A percentile compares a stretch with the other conserved stretches of the same genome.
Conservation (phyloP, 2,888 invertebrate genomes). For the Tiphia femorata region DNA sequence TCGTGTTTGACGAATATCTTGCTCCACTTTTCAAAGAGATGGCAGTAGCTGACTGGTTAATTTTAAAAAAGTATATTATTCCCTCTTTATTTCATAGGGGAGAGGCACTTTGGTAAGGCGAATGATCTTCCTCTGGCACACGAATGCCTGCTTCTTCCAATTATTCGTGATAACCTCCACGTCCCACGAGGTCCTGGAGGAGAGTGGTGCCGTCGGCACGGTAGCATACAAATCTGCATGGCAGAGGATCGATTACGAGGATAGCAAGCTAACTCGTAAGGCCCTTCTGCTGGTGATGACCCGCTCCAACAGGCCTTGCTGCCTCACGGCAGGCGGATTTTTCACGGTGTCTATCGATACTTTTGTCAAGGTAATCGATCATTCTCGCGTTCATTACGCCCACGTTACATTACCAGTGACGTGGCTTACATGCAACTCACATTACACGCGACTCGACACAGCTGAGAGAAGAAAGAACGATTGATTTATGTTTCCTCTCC, state of each 20-base stretch:
- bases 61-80: no score
- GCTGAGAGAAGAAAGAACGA: no score
- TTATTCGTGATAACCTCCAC: constrained; percentile 27
- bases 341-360: constrained; percentile 30
- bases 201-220: constrained; percentile 5
- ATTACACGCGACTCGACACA: no score
- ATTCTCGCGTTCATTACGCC: no score
- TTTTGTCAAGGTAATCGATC: no score
- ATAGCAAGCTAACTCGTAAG: background rate
- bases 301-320: constrained; percentile 26
- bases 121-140: constrained; percentile 26
- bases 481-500: no score
- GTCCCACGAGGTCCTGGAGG: constrained; percentile 19
- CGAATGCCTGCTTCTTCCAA: constrained; percentile 23
- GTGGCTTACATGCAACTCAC: no score
- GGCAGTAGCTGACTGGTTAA: no score
- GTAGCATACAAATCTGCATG: background rate
- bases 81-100: constrained; percentile 15
- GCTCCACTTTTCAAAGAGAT: no score
- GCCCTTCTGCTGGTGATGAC: constrained; percentile 25
- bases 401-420: no score
- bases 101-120: constrained; percentile 22
- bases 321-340: constrained; percentile 32
- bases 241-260: background rate
- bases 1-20: no score